Evolutionary conservation across 2,797 vertebrate genomes (phyloP).

Genomic region (Benthosema pterotum): DNA sequence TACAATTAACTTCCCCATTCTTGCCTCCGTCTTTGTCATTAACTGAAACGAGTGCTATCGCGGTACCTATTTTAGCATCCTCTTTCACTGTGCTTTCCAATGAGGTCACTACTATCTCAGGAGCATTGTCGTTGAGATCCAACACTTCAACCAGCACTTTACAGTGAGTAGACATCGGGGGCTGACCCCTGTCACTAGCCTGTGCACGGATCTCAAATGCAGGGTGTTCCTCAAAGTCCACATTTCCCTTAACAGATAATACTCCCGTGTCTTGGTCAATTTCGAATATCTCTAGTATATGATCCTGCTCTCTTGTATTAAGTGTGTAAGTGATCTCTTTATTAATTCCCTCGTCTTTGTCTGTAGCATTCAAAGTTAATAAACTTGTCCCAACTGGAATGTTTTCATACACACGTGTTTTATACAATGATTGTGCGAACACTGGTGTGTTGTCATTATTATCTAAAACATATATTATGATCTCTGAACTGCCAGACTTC

Average conservation of each 20-base stretch:
- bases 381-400: constrained; percentile 68
- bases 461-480: constrained; percentile 77
- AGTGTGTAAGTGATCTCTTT: constrained; percentile 70
- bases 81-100: constrained; percentile 44
- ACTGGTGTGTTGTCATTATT: constrained; percentile 82
- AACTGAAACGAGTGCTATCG: constrained; percentile 56
- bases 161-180: constrained; percentile 60
- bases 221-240: constrained; percentile 83
- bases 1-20: constrained; percentile 50
- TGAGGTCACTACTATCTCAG: constrained; percentile 53
- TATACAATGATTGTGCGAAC: constrained; percentile 73
- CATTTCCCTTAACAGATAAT: constrained; percentile 76
- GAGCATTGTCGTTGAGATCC: constrained; percentile 53
- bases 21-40: constrained; percentile 57
- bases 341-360: constrained; percentile 79
- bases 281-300: constrained; percentile 64
- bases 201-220: constrained; percentile 85
- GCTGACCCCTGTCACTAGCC: constrained; percentile 80
- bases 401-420: constrained; percentile 76
- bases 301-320: constrained; percentile 69
- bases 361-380: constrained; percentile 75
- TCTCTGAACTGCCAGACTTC: constrained; percentile 55
- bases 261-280: constrained; percentile 74
- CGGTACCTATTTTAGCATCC: constrained; percentile 50
- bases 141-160: constrained; percentile 56